phyloP scores from a whole-genome alignment of 2,113 vertebrate species.

The Saimiri boliviensis region DNA sequence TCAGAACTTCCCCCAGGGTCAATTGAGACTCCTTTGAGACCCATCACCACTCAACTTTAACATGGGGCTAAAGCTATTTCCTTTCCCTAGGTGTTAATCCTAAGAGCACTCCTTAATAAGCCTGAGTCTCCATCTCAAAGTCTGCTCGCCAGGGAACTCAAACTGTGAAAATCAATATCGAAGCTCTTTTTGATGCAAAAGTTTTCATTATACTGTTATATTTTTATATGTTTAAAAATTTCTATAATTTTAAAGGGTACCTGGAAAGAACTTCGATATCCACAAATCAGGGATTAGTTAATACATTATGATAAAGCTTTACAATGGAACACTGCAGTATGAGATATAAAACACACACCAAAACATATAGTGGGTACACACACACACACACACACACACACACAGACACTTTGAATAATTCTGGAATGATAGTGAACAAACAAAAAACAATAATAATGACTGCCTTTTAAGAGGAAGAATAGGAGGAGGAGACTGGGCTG shows the following conservation, averaged over 20 bases:
- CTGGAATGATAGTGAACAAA: neutral
- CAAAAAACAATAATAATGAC: neutral
- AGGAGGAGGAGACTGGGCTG: neutral
- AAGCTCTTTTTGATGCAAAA: neutral
- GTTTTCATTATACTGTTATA: neutral
- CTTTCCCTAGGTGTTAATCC: neutral
- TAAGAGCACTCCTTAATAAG: neutral
- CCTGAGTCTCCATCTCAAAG: neutral
- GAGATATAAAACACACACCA: neutral
- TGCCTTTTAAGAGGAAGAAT: neutral
- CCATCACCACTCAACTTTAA: neutral
- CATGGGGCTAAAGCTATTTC: neutral
- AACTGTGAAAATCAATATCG: neutral
- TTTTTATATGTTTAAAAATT: neutral
- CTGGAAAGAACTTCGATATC: neutral
- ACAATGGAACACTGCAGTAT: neutral
- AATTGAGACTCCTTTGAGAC: neutral
- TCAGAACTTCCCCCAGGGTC: neutral
- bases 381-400: too few species aligned
- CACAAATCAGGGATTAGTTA: neutral
- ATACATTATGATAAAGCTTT: neutral
- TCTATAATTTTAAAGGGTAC: neutral
- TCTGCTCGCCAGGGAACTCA: neutral
- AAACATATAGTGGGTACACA: neutral
- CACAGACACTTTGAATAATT: neutral